These are phyloP conservation scores for Chaetodon trifascialis DNA, from an alignment of 2,113 vertebrate genomes.

Conservation along the genomic window DNA sequence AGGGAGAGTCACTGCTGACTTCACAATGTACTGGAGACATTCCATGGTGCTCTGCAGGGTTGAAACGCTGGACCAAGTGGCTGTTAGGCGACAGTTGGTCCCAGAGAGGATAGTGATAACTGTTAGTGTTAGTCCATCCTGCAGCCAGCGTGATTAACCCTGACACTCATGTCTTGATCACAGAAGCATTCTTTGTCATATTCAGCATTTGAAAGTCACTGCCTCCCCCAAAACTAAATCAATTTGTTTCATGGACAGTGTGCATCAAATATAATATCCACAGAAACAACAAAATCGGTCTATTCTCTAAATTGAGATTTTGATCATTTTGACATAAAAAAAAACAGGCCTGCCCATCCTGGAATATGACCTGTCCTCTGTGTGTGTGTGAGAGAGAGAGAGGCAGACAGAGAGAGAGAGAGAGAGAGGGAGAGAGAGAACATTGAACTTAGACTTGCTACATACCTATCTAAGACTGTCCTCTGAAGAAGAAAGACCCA, in stretches of 20 bases:
- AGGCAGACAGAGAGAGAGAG: no score
- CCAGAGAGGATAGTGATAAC: slow-evolving; percentile 18
- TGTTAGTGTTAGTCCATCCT: slow-evolving; percentile 10
- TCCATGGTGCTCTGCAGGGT: slow-evolving; percentile 30
- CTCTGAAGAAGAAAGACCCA: neutral
- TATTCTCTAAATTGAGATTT: neutral
- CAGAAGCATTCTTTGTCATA: neutral
- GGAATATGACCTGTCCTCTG: no score
- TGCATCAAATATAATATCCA: neutral
- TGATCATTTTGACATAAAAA: neutral
- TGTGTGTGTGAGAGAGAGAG: no score
- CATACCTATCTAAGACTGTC: neutral
- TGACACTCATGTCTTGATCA: slow-evolving; percentile 7
- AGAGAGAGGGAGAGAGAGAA: no score
- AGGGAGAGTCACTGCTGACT: slow-evolving; percentile 37
- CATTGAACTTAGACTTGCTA: neutral
- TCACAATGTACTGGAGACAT: slow-evolving; percentile 24
- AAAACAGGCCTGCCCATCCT: neutral
- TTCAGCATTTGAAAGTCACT: neutral
- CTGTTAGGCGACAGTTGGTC: slow-evolving; percentile 27
- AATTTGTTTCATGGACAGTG: neutral
- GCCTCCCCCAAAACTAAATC: neutral
- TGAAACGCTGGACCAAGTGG: slow-evolving; percentile 48
- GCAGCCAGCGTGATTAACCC: slow-evolving; percentile 29
- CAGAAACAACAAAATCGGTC: no score